phyloP scores from a whole-genome alignment of 35 echinoderm and acorn worm genomes.

The Anneissia japonica region DNA sequence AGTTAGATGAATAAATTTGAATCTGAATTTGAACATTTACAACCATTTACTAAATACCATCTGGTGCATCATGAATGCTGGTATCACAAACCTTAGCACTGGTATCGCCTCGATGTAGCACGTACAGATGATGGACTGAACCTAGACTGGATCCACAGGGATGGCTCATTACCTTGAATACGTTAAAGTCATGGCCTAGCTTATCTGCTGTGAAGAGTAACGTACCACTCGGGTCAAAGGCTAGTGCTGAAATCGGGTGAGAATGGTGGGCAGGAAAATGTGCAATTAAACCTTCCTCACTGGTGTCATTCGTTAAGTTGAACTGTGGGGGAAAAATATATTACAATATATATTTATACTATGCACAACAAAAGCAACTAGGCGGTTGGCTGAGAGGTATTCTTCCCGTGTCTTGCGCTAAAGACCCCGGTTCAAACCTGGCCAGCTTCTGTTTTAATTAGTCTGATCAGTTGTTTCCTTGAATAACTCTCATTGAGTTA shows the following conservation, averaged over 20 bases:
- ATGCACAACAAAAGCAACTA: not conserved
- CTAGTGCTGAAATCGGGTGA: constrained; percentile 70
- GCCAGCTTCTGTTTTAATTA: no score
- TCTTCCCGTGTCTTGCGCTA: no score
- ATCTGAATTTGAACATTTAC: no score
- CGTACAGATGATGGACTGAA: constrained; percentile 83
- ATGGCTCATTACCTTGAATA: constrained; percentile 83
- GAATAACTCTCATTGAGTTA: no score
- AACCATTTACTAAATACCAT: no score
- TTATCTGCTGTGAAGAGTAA: constrained; percentile 81
- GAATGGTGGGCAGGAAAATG: constrained; percentile 79
- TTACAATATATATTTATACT: not conserved
- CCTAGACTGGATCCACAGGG: constrained; percentile 66
- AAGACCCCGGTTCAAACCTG: no score
- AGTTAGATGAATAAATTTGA: no score
- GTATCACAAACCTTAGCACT: constrained; percentile 75
- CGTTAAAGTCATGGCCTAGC: constrained; percentile 83
- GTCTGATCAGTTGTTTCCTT: no score
- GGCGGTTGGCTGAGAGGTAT: no score
- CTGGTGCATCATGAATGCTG: no score
- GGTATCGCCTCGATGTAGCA: constrained; percentile 88
- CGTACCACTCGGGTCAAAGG: constrained; percentile 79
- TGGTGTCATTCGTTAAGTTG: constrained; percentile 61
- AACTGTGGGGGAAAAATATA: constrained; percentile 41
- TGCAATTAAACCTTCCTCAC: constrained; percentile 70